These are phyloP conservation scores for Tenualosa ilisha DNA, from an alignment of 2,797 vertebrate species.

Conservation along the genomic window DNA sequence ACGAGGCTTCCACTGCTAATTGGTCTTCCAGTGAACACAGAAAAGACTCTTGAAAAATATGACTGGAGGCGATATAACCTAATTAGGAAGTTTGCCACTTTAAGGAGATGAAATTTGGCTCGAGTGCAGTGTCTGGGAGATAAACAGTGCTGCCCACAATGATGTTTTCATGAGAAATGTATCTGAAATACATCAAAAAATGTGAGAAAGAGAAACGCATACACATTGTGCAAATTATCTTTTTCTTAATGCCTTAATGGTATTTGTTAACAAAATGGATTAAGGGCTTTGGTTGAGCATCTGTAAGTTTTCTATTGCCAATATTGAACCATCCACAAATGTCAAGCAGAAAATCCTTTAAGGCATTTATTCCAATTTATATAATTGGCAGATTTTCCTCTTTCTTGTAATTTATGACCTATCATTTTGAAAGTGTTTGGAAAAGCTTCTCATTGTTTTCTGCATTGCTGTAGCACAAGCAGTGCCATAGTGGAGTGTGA, in stretches of 20 bases:
- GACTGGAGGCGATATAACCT: conserved; percentile 68
- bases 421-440: conserved; percentile 2
- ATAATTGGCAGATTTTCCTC: conserved; percentile 46
- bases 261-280: conserved; percentile 55
- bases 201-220: conserved; percentile 37
- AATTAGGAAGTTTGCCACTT: conserved; percentile 68
- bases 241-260: conserved; percentile 51
- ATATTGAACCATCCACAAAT: conserved; percentile 51
- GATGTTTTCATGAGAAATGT: conserved; percentile 38
- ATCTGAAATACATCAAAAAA: conserved; percentile 49
- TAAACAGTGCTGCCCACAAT: conserved; percentile 51
- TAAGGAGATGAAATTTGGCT: conserved; percentile 58
- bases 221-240: conserved; percentile 45
- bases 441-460: conserved; percentile 9
- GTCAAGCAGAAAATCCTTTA: conserved; percentile 57
- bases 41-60: conserved; percentile 66
- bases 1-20: conserved; percentile 64
- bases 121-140: conserved; percentile 46
- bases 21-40: conserved; percentile 64
- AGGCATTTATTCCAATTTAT: conserved; percentile 43
- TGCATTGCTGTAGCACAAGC: background rate
- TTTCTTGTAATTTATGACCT: conserved; percentile 15
- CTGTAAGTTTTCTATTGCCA: conserved; percentile 41
- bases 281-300: conserved; percentile 47
- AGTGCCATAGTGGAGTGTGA: background rate